These are phyloP conservation scores for Lycia hirtaria DNA, from an alignment of 2,888 invertebrate genomes.

Conservation along the genomic window DNA sequence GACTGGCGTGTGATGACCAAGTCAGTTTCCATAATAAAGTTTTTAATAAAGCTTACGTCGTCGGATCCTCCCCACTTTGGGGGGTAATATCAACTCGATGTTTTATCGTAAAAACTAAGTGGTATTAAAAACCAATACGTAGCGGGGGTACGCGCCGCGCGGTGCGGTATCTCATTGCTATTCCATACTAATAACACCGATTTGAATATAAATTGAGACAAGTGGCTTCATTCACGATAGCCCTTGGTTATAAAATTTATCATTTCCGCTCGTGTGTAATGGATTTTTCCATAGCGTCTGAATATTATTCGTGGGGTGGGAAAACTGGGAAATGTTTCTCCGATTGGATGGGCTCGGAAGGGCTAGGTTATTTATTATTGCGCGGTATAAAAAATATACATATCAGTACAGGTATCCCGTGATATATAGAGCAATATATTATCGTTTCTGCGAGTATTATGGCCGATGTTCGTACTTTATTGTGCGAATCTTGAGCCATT, in stretches of 20 bases:
- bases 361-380: slow-evolving; percentile 39
- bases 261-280: slow-evolving; percentile 57
- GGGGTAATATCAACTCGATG: slow-evolving; percentile 25
- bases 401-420: slow-evolving; percentile 31
- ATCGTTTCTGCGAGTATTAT: slow-evolving; percentile 20
- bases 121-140: slow-evolving; percentile 41
- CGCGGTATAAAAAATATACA: slow-evolving; percentile 34
- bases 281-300: slow-evolving; percentile 48
- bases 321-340: slow-evolving; percentile 41
- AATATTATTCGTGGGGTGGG: slow-evolving; percentile 40
- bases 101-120: slow-evolving; percentile 37
- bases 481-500: slow-evolving; percentile 15
- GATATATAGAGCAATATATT: slow-evolving; percentile 27
- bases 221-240: slow-evolving; percentile 57
- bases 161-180: slow-evolving; percentile 56
- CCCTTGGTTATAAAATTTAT: slow-evolving; percentile 56
- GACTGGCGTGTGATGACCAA: too few species aligned
- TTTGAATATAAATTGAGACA: slow-evolving; percentile 65
- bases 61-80: slow-evolving; percentile 15
- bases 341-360: slow-evolving; percentile 37
- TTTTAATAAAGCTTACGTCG: slow-evolving; percentile 38
- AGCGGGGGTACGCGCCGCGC: slow-evolving; percentile 18
- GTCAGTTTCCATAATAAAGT: too few species aligned
- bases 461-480: slow-evolving; percentile 12
- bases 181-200: slow-evolving; percentile 59